These are phyloP conservation scores for Heliconius hermathena DNA, from an alignment of 1,140 invertebrate genomes.

Conservation along the genomic window DNA sequence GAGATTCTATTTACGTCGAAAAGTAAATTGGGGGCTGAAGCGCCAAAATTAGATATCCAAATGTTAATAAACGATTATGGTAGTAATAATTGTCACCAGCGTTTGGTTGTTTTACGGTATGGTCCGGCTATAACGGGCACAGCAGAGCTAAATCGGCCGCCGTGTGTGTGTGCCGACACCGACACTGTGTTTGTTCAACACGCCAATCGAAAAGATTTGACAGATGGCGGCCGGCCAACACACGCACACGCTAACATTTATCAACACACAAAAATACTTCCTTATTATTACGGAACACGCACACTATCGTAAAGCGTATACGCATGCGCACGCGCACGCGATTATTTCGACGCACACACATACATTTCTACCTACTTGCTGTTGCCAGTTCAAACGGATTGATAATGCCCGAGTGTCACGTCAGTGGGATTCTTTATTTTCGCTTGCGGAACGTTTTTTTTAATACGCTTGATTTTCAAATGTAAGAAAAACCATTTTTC, in stretches of 20 bases:
- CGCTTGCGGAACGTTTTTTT: conserved; percentile 46
- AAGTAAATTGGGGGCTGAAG: conserved; percentile 49
- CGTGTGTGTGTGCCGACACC: conserved; percentile 34
- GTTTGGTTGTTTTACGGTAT: conserved; percentile 17
- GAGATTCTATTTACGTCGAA: conserved; percentile 55
- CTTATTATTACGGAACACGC: conserved; percentile 20
- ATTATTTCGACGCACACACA: conserved; percentile 29
- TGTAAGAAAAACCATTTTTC: conserved; percentile 68
- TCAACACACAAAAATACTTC: conserved; percentile 5
- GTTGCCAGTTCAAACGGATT: conserved; percentile 74
- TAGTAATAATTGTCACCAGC: conserved; percentile 65
- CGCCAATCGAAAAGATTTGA: conserved; percentile 21
- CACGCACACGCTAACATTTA: conserved; percentile 37
- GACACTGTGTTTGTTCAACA: conserved; percentile 46
- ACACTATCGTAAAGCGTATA: conserved; percentile 5
- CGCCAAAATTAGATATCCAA: conserved; percentile 61
- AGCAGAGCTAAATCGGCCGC: background rate
- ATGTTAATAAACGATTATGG: conserved; percentile 64
- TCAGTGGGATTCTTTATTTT: conserved; percentile 70
- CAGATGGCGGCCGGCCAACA: conserved; percentile 45
- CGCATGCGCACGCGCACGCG: background rate
- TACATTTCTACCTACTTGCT: conserved; percentile 55
- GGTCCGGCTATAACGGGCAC: conserved; percentile 33
- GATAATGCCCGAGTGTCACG: conserved; percentile 76
- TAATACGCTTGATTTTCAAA: conserved; percentile 66